Conservation (phyloP, 30 jellyfish, hydroid and myxozoan genomes). For the Hydractinia symbiolongicarpus region DNA sequence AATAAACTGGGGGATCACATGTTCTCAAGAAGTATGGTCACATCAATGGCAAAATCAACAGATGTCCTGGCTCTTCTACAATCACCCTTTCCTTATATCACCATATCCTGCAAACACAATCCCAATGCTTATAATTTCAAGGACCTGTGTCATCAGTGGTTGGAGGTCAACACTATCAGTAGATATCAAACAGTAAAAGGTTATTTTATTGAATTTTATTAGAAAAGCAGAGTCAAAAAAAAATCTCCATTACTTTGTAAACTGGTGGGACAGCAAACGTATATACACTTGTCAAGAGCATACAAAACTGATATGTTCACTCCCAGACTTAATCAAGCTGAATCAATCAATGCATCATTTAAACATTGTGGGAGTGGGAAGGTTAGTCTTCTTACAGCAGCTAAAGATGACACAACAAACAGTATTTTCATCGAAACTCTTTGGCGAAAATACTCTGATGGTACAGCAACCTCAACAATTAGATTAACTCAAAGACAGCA, state of each 20-base stretch:
- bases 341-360: background rate
- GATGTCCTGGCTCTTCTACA: no score
- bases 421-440: background rate
- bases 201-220: background rate
- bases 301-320: conserved; percentile 4
- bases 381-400: conserved; percentile 10
- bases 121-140: background rate
- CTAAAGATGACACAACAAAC: background rate
- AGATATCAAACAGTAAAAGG: background rate
- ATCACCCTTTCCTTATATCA: no score
- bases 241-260: background rate
- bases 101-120: no score
- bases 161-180: background rate
- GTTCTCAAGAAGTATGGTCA: no score
- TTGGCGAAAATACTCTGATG: conserved; percentile 9
- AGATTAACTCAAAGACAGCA: background rate
- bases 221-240: background rate
- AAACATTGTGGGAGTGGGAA: conserved; percentile 4
- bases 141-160: background rate
- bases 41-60: no score
- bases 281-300: conserved; percentile 12
- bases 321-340: conserved; percentile 14
- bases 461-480: conserved; percentile 4
- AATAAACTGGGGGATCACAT: no score
- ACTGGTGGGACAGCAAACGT: background rate